Conservation (phyloP, 2,888 invertebrate species). For the Apocheima hispidaria region DNA sequence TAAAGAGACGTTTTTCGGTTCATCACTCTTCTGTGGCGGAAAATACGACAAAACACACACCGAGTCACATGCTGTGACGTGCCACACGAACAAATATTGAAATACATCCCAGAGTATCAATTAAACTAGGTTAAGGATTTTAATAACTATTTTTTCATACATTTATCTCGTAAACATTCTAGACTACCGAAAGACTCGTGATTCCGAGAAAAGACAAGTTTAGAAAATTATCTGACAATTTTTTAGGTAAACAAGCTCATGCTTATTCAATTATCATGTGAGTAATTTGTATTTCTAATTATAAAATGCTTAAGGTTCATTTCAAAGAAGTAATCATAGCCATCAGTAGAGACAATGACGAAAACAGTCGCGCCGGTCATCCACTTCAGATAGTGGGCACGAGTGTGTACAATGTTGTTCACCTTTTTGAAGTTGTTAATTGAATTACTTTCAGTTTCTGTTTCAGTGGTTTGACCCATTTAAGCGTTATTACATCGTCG, state of each 20-base stretch:
- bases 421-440: constrained; percentile 30
- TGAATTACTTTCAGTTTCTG: constrained; percentile 24
- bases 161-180: constrained; percentile 35
- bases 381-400: constrained; percentile 36
- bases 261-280: constrained; percentile 19
- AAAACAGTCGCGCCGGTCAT: constrained; percentile 19
- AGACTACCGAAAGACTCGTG: constrained; percentile 19
- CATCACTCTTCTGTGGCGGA: constrained; percentile 56
- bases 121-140: constrained; percentile 61
- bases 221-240: constrained; percentile 1
- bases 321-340: constrained; percentile 19
- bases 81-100: constrained; percentile 56
- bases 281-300: constrained; percentile 30
- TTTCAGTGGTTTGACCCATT: constrained; percentile 19
- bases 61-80: constrained; percentile 75
- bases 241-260: constrained; percentile 4
- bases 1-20: constrained; percentile 64
- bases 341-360: constrained; percentile 24
- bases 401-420: constrained; percentile 36
- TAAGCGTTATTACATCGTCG: constrained; percentile 5
- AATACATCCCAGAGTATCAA: constrained; percentile 52
- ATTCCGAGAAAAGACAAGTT: constrained; percentile 39
- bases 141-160: constrained; percentile 36
- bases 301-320: constrained; percentile 15
- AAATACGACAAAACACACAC: constrained; percentile 53